phyloP scores from a whole-genome alignment of 2,797 vertebrate genomes.

The Artibeus jamaicensis region DNA sequence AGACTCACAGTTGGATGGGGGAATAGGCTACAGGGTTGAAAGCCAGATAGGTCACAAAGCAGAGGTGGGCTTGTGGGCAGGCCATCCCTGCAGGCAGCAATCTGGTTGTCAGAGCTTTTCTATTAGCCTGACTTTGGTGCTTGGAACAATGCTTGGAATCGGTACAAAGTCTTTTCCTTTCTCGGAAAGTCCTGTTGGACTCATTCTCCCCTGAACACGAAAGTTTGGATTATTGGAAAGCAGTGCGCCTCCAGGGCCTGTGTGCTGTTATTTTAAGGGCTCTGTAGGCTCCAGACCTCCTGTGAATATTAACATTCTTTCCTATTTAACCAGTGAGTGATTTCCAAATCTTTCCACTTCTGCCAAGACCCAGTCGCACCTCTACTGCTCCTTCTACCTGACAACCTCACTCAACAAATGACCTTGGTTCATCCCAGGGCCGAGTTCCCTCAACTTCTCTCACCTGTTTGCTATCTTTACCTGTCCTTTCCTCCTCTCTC shows the following conservation, averaged over 20 bases:
- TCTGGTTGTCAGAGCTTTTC: slow-evolving; percentile 52
- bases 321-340: background rate
- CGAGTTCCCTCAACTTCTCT: background rate
- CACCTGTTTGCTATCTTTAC: background rate
- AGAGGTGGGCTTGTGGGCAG: background rate
- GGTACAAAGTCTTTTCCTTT: slow-evolving; percentile 62
- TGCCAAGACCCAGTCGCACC: background rate
- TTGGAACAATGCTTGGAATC: slow-evolving; percentile 16
- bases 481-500: background rate
- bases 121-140: slow-evolving; percentile 47
- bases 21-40: slow-evolving; percentile 34
- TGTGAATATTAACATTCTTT: background rate
- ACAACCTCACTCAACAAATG: background rate
- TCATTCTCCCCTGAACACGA: background rate
- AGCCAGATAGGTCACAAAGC: slow-evolving; percentile 58
- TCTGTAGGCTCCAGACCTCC: background rate
- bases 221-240: background rate
- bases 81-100: slow-evolving; percentile 21
- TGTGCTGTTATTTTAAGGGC: background rate
- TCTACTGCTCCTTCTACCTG: background rate
- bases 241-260: background rate
- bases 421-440: background rate
- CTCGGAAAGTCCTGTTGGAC: slow-evolving; percentile 36
- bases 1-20: background rate
- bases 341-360: background rate